Base-by-base conservation (phyloP, 2,888 invertebrate genomes). In the Omphaloscelis lunosa region DNA sequence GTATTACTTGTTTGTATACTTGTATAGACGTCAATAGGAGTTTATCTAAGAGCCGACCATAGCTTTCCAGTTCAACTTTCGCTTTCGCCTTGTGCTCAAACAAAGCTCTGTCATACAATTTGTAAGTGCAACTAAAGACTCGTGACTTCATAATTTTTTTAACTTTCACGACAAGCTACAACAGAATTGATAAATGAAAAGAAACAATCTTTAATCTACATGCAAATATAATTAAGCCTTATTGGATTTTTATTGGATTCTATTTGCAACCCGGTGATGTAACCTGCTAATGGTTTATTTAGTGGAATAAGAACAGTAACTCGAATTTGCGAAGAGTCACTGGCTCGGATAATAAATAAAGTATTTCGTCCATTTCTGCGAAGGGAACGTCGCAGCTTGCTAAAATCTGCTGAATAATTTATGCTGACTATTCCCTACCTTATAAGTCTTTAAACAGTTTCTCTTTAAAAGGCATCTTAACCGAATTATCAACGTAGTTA, bases 61-160 rank as follows among this genome's bases (percentile, higher is more conserved):
- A 92, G 93, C 93, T 94, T 94, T 94, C 93, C 92, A 92, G 85
- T 88, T 75, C 83, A 90, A 93, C 94, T 95, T 95, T 95, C 95
- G 90, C 94, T 95, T 93, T 94, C 91, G 87, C 80, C 72, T 84
- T 86, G 81, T 85, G 83, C 76, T 77, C 83, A 75, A 83, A 89
- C 87, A 90, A 88, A 89, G 90, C 86, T 88, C 86, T 83, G 82
- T 85, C 83, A 87, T 75, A 85, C 80, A 88, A 85, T 86, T 87
- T 80, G 82, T 79, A 74, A 68, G 61, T 75, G 70, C 78, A 82
- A 72, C 58, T 79, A 53, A 70, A 77, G 69, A 79, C 81, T 82
- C 80, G 82, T 82, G 76, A 76, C 75, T 87, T 68, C 77, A 81
- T 77, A 75, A 81, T 78, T 88, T 86, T 83, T 86, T 68, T 75